Conservation (phyloP, 30 jellyfish, hydroid and myxozoan genomes). For the Aurelia sp. region DNA sequence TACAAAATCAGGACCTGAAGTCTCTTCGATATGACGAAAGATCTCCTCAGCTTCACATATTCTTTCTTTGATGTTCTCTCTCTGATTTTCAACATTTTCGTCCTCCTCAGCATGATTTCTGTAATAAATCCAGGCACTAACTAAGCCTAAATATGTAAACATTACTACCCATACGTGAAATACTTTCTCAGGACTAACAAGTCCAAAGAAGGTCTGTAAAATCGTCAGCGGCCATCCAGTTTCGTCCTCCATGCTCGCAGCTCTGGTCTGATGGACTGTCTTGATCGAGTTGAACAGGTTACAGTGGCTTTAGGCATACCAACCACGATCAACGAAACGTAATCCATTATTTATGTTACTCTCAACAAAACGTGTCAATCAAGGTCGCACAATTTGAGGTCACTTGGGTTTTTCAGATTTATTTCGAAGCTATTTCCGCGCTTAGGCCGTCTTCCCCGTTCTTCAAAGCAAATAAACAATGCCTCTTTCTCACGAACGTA, state of each 20-base stretch:
- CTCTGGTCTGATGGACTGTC: neutral
- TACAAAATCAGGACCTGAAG: conserved; percentile 7
- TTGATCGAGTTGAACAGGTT: conserved; percentile 15
- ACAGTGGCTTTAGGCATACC: conserved; percentile 27
- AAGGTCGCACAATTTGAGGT: conserved; percentile 14
- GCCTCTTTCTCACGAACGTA: no score
- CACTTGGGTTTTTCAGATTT: neutral
- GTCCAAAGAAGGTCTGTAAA: conserved; percentile 40
- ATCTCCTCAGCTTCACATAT: neutral
- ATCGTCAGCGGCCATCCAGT: neutral
- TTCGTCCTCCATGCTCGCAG: neutral
- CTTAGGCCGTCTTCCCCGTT: conserved; percentile 30
- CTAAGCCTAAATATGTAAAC: conserved; percentile 69
- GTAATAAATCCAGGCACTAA: conserved; percentile 60
- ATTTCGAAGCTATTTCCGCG: neutral
- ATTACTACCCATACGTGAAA: conserved; percentile 59
- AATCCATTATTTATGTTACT: conserved; percentile 58
- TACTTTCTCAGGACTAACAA: conserved; percentile 10
- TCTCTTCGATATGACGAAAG: neutral
- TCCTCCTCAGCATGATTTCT: conserved; percentile 50
- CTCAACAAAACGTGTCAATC: conserved; percentile 57
- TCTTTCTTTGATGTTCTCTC: no score
- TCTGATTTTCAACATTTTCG: neutral
- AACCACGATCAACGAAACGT: conserved; percentile 17
- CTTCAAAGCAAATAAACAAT: no score